phyloP scores from a whole-genome alignment of 1,140 invertebrate species.

The Heterodera carotae region DNA sequence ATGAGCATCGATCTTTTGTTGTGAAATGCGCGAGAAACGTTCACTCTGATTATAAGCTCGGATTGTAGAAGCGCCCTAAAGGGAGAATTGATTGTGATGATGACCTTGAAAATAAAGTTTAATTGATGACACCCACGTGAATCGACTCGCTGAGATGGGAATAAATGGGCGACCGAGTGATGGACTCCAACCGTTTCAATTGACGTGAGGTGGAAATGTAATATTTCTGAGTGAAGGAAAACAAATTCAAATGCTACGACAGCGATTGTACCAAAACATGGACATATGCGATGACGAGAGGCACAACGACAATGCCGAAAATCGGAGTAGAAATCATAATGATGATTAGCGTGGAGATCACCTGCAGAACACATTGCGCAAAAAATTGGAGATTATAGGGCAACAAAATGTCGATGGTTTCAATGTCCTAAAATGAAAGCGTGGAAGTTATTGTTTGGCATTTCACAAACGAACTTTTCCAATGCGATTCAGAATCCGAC shows the following conservation, averaged over 20 bases:
- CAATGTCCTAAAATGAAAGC: constrained; percentile 38
- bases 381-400: constrained; percentile 59
- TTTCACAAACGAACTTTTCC: constrained; percentile 65
- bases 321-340: constrained; percentile 70
- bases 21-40: constrained; percentile 65
- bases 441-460: constrained; percentile 34
- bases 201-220: constrained; percentile 91
- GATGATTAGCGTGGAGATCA: constrained; percentile 64
- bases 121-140: not conserved
- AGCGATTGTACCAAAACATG: constrained; percentile 10
- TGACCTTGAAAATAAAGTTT: not conserved
- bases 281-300: constrained; percentile 70
- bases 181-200: constrained; percentile 89
- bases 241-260: not conserved
- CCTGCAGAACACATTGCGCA: constrained; percentile 64
- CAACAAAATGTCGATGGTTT: constrained; percentile 53
- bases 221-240: constrained; percentile 74
- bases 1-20: constrained; percentile 67
- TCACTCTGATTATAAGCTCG: constrained; percentile 64
- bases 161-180: constrained; percentile 93
- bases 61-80: constrained; percentile 65
- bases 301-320: constrained; percentile 70
- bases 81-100: too few relatives aligned
- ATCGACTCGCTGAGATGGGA: constrained; percentile 75
- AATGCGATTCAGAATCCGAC: constrained; percentile 76